Evolutionary conservation across 2,797 vertebrate genomes (phyloP).

Genomic region (Furcifer pardalis): DNA sequence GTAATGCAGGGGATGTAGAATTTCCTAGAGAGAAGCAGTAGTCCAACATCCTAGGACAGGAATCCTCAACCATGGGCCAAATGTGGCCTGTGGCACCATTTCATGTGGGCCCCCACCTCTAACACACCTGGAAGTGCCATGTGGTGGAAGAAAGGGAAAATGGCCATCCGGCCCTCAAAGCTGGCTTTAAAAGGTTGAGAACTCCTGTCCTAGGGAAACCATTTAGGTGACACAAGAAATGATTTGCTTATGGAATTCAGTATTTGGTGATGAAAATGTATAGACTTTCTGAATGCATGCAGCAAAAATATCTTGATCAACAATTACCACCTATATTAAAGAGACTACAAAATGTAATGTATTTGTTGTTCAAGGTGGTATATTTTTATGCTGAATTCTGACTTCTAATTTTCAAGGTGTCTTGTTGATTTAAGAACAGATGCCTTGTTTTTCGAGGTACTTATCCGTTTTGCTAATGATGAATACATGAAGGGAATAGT

Average conservation of each 20-base stretch:
- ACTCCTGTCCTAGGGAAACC: no score
- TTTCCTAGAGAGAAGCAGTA: background rate
- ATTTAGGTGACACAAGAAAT: background rate
- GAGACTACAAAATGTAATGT: no score
- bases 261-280: background rate
- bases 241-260: background rate
- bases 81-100: no score
- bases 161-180: no score
- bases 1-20: background rate
- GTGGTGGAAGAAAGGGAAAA: no score
- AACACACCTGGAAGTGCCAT: no score
- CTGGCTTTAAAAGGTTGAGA: no score
- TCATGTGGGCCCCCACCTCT: no score
- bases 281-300: background rate
- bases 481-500: background rate
- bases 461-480: background rate
- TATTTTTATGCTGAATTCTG: background rate
- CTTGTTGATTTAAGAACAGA: background rate
- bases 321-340: no score
- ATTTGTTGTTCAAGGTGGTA: background rate
- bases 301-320: background rate
- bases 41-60: no score
- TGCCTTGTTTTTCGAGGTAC: background rate
- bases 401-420: background rate
- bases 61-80: no score